phyloP scores from a whole-genome alignment of 2,888 invertebrate genomes.

The Labia minor region DNA sequence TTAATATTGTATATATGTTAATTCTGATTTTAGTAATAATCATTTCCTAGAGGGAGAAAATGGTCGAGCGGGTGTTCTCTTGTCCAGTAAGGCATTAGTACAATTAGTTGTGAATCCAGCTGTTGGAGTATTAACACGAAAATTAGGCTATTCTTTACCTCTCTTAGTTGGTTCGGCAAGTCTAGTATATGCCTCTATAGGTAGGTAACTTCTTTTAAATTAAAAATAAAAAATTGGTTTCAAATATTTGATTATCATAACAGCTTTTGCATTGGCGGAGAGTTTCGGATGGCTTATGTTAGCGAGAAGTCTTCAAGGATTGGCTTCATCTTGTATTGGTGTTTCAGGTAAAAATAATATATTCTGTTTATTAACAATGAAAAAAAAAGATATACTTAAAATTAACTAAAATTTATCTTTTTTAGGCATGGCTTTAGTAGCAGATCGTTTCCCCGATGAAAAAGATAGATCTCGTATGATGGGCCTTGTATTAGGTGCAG shows the following conservation, averaged over 20 bases:
- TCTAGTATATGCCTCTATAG: constrained; percentile 52
- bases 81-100: constrained; percentile 69
- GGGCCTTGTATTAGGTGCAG: constrained; percentile 70
- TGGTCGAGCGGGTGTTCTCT: constrained; percentile 53
- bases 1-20: too few relatives aligned
- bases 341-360: constrained; percentile 45
- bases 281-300: constrained; percentile 56
- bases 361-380: background rate
- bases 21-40: constrained; percentile 21
- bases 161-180: constrained; percentile 57
- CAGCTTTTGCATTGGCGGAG: constrained; percentile 67
- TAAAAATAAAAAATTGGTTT: too few relatives aligned
- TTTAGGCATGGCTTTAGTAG: constrained; percentile 70
- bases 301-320: constrained; percentile 66
- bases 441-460: constrained; percentile 46
- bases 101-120: constrained; percentile 67
- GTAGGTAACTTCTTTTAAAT: too few relatives aligned
- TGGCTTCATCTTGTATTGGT: constrained; percentile 67
- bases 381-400: background rate
- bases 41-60: constrained; percentile 48
- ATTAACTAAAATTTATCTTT: too few relatives aligned
- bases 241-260: constrained; percentile 26
- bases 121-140: constrained; percentile 55
- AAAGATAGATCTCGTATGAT: constrained; percentile 54
- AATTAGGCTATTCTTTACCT: constrained; percentile 55